Percentiles rank a stretch among this genome's conserved stretches.
Conservation (phyloP, 2,888 invertebrate species). For the Aromia moschata region DNA sequence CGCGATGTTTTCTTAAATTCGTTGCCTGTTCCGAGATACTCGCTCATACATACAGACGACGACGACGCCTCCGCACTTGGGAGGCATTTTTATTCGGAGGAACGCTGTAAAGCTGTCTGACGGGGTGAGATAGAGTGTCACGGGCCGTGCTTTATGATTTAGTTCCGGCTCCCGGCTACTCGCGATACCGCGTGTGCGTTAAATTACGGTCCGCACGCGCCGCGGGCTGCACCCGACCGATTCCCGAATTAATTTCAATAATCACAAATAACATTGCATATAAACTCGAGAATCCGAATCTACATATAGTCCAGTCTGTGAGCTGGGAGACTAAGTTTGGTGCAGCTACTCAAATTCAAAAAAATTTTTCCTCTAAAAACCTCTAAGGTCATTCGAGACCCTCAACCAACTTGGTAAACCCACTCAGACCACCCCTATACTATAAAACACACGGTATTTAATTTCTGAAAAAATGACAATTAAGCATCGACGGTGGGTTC, state of each 20-base stretch:
- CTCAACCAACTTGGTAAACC: no score
- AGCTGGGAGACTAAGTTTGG: no score
- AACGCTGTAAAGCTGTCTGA: conserved; percentile 46
- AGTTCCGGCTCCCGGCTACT: conserved; percentile 14
- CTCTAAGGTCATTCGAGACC: no score
- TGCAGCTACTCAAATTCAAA: no score
- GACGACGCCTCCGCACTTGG: conserved; percentile 14
- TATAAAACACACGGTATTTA: no score
- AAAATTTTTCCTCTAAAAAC: no score
- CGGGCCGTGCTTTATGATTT: conserved; percentile 42
- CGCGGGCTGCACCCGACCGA: conserved; percentile 5
- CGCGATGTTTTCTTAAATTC: conserved; percentile 43
- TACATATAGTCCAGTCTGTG: no score
- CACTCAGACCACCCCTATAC: no score
- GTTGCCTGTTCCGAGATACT: conserved; percentile 39
- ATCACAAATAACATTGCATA: conserved; percentile 15
- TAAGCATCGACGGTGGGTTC: no score
- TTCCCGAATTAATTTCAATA: conserved; percentile 23
- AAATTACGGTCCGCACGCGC: conserved; percentile 9
- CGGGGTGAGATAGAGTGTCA: conserved; percentile 45
- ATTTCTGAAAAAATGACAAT: no score
- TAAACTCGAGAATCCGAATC: conserved; percentile 5
- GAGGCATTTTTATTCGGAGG: conserved; percentile 35
- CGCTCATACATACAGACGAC: conserved; percentile 42
- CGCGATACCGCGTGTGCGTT: conserved; percentile 12